Evolutionary conservation across 2,113 vertebrate species (phyloP).

Genomic region (Syngnathoides biaculeatus): DNA sequence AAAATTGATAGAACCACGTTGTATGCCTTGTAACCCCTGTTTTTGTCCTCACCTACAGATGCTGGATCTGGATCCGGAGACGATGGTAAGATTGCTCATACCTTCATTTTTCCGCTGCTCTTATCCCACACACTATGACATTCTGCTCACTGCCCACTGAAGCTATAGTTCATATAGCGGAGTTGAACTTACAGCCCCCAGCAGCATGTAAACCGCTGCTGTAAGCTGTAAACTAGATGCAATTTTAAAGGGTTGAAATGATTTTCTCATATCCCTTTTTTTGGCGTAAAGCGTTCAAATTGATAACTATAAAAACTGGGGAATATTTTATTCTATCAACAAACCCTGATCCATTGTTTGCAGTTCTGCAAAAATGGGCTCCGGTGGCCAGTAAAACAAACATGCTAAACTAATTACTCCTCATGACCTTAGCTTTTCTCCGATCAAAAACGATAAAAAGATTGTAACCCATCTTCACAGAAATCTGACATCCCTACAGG

Average conservation of each 20-base stretch:
- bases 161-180: not conserved
- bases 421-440: not conserved
- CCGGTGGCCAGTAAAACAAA: not conserved
- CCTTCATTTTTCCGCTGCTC: conserved; percentile 17
- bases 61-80: conserved; percentile 76
- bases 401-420: not conserved
- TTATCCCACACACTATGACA: conserved; percentile 10
- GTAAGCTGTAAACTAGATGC: not conserved
- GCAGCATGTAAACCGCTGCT: not conserved
- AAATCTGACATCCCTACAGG: no score
- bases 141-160: not conserved
- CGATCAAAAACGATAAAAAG: not conserved
- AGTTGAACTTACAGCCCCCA: not conserved
- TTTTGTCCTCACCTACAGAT: conserved; percentile 62
- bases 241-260: not conserved
- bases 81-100: conserved; percentile 65
- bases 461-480: no score
- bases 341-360: not conserved
- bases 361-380: not conserved
- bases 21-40: not conserved
- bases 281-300: not conserved
- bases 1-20: not conserved
- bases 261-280: not conserved
- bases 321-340: not conserved
- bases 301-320: not conserved